A percentile compares a stretch with the other conserved stretches of the same genome.
phyloP scores from a whole-genome alignment of 1,140 invertebrate species.

The Drosophila ercepeae region DNA sequence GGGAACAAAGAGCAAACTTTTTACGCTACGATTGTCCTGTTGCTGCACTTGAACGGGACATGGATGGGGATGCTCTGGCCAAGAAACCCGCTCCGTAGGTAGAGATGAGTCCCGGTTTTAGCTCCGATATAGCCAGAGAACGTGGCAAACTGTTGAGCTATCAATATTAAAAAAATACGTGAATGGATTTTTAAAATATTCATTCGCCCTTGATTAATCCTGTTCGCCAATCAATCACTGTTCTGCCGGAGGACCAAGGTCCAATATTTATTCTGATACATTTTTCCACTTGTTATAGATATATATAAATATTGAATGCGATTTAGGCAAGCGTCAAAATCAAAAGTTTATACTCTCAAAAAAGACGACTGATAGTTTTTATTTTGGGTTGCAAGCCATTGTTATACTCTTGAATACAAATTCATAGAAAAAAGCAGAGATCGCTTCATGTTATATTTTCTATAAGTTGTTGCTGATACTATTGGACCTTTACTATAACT shows the following conservation, averaged over 20 bases:
- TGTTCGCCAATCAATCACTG: conserved; percentile 28
- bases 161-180: conserved; percentile 34
- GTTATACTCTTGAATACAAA: too few relatives aligned
- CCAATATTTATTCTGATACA: conserved; percentile 9
- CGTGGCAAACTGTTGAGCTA: conserved; percentile 30
- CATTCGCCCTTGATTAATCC: conserved; percentile 42
- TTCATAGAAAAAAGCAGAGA: too few relatives aligned
- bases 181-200: conserved; percentile 47
- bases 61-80: too few relatives aligned
- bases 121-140: conserved; percentile 12
- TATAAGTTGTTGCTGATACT: too few relatives aligned
- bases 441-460: too few relatives aligned
- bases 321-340: neutral
- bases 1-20: conserved; percentile 67
- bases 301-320: neutral
- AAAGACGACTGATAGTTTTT: too few relatives aligned
- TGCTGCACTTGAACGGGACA: conserved; percentile 40
- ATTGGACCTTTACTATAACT: too few relatives aligned
- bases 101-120: conserved; percentile 37
- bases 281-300: neutral
- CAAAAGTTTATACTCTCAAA: neutral
- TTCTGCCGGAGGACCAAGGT: neutral
- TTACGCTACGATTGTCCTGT: conserved; percentile 76
- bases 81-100: conserved; percentile 9
- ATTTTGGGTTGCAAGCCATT: neutral